Evolutionary conservation across 2,888 invertebrate genomes (phyloP), one percentile per base, ranked within the genome.

Genomic region (Buathra laborator): DNA sequence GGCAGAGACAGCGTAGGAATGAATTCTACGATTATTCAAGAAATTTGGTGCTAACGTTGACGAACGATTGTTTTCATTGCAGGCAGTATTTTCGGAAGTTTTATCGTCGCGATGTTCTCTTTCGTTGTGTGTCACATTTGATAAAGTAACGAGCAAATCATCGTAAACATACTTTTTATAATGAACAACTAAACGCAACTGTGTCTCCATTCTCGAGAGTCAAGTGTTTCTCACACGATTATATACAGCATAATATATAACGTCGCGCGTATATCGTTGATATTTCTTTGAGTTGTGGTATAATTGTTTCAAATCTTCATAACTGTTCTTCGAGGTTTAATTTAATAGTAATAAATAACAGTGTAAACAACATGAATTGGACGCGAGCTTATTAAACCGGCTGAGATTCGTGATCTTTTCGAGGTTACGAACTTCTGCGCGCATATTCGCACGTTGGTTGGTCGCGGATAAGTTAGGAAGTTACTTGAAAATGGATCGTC

Each of bases 1-100:
- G 4, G 88, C 89, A 14, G 93, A 93, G 19, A 90, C 89, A 10
- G 92, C 62, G 74, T 93, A 91, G 6, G 92, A 90, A 87, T 90
- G 85, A 24, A 90, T 86, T 74, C 92, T 91, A 64, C 67, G 86
- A 70, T 86, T 83, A 70, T 90, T 91, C 46, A 93, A 80, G 29
- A n/a, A 43, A 46, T 32, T 32, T 9, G 85, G 85, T 44, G 53
- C 67, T 32, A 32, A 87, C 51, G 46, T 67, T n/a, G 48, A 80
- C 56, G 78, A 7, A 71, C 76, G 67, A 43, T 66, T 16, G 56
- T 24, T 14, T 37, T 72, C 29, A 37, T 43, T 7, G 24, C 24
- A 19, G 12, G 10, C 14, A 44, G 43, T 51, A 5, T 14, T 16
- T 24, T 16, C 3, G 74, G 3, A 14, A 80, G 53, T 74, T 71